Evolutionary conservation across 2,113 vertebrate genomes (phyloP).

Genomic region (Tupaia tana): DNA sequence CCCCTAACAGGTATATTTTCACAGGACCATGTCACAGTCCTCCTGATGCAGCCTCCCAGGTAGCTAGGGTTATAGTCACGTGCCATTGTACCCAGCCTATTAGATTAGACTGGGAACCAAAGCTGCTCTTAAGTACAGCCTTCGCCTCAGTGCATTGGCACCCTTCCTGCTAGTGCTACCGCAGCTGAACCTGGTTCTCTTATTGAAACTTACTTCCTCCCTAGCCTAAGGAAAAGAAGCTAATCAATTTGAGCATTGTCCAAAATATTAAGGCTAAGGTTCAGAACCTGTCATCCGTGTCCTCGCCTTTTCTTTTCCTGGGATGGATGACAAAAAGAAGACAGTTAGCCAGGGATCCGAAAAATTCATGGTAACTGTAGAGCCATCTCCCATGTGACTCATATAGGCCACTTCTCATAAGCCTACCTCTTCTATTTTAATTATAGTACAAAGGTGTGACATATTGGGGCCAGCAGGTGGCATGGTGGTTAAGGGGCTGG

Average conservation of each 20-base stretch:
- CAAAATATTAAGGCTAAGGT: not conserved
- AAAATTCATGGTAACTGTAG: not conserved
- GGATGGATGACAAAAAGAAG: not conserved
- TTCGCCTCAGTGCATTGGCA: no score
- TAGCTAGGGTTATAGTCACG: no score
- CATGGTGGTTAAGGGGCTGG: no score
- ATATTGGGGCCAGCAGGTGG: no score
- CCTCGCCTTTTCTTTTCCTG: slow-evolving; percentile 23
- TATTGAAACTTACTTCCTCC: slow-evolving; percentile 1
- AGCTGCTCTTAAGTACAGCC: no score
- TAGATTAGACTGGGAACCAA: no score
- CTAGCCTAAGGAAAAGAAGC: slow-evolving; percentile 9
- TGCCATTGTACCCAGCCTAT: no score
- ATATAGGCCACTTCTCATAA: not conserved
- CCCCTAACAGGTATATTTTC: no score
- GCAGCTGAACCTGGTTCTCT: not conserved
- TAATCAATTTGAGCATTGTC: slow-evolving; percentile 21
- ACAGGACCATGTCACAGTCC: no score
- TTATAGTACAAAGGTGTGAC: not conserved
- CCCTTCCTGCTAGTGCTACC: no score
- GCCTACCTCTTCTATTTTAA: not conserved
- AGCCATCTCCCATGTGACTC: not conserved
- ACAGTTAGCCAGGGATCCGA: not conserved
- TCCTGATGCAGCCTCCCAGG: no score
- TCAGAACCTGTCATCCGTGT: slow-evolving; percentile 38